Conservation (phyloP, 2,113 vertebrate species). For the Rhipidura dahli region DNA sequence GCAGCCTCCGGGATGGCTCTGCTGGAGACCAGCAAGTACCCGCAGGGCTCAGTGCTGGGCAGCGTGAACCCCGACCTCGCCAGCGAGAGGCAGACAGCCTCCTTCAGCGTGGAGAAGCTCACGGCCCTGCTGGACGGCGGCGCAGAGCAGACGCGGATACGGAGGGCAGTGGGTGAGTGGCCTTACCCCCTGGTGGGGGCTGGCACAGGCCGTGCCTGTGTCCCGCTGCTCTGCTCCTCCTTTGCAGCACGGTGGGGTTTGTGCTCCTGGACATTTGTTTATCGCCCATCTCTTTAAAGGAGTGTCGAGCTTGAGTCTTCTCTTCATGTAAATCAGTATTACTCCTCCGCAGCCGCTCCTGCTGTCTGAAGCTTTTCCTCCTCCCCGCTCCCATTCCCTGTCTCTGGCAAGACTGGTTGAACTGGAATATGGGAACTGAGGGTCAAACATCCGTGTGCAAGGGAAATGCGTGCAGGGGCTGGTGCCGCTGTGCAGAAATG, state of each 20-base stretch:
- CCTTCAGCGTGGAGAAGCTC: slow-evolving; percentile 72
- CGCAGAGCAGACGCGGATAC: not conserved
- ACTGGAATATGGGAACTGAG: not conserved
- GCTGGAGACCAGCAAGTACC: not conserved
- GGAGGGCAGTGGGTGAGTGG: slow-evolving; percentile 74
- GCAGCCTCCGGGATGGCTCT: slow-evolving; percentile 25
- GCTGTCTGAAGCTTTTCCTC: not conserved
- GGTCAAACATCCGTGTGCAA: not conserved
- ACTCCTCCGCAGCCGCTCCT: not conserved
- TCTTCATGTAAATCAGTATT: not conserved
- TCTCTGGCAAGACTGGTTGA: not conserved
- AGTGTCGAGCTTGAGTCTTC: not conserved
- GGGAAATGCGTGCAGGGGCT: fast-evolving
- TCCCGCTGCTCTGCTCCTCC: not conserved
- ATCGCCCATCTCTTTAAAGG: not conserved
- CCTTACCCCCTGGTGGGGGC: fast-evolving
- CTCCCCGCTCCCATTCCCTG: not conserved
- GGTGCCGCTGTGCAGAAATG: not conserved
- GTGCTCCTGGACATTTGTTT: not conserved
- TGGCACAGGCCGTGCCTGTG: fast-evolving
- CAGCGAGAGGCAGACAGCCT: slow-evolving; percentile 46
- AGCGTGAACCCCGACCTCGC: slow-evolving; percentile 67
- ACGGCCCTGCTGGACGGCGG: slow-evolving; percentile 63
- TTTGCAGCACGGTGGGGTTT: not conserved
- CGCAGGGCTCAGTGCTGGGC: not conserved